Base-by-base conservation (phyloP, 2,113 vertebrate species). In the Xenopus borealis region DNA sequence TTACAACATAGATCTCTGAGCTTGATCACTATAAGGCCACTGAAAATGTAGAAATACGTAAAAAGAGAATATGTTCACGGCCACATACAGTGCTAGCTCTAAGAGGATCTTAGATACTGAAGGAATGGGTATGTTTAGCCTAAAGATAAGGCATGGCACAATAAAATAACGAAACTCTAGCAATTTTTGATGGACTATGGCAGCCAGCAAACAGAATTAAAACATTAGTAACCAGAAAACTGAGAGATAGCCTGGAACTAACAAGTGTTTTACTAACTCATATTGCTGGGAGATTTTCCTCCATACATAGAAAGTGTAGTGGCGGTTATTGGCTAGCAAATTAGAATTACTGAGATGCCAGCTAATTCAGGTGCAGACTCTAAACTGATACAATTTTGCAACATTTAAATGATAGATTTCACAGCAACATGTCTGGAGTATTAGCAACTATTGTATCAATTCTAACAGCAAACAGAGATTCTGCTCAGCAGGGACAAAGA, bases 1-100 rank as follows among this genome's bases (percentile, higher is more conserved):
- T 88, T 79, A 99, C 97, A 96, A 99, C 96, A 99, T 98, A 87
- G 98, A 98, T 71, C 97, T 94, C 82, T 99, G 96, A 10, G 88
- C 79, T 68, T 92, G 93, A 0, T 90, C 80, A 80, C 81, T 94
- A 82, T 93, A 73, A 1, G 93, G 91, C 97, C 97, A 99, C 1
- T 83, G 87, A 81, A 99, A 99, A 3, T 87, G 84, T 74, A 99
- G 78, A 79, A 99, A 99, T 62, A 98, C 67, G 82, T 96, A 91
- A 77, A 99, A 85, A 0, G 94, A 95, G 75, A 91, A 76, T 0
- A 83, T 81, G 47, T 99, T 99, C 30, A 99, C 83, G n/a, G 69
- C 5, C 3, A 85, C 53, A 85, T 98, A 96, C 69, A 95, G 86
- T 27, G 83, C 57, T n/a, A 98, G 66, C 83, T 99, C 97, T 46